phyloP scores from a whole-genome alignment of 2,113 vertebrate species.

The Piaya cayana region DNA sequence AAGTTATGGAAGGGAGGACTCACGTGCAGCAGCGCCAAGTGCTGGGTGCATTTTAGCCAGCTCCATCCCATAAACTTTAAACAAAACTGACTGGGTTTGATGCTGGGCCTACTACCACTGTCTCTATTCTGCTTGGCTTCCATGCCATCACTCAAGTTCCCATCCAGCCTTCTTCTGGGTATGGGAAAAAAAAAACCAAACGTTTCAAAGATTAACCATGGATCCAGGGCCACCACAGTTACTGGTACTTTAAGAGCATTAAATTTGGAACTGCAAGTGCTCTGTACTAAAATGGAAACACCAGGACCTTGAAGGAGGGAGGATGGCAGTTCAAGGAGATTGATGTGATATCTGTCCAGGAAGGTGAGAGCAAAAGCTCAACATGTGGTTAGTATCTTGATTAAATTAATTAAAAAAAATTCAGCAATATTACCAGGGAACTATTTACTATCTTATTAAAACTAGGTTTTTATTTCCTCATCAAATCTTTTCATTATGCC shows the following conservation, averaged over 20 bases:
- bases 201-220: not conserved
- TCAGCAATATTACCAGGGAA: conserved; percentile 37
- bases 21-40: not conserved
- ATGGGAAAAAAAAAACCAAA: not conserved
- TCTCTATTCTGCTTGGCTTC: not conserved
- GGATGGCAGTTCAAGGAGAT: not conserved
- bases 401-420: conserved; percentile 20
- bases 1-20: not conserved
- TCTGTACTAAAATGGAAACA: not conserved
- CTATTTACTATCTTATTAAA: conserved; percentile 65
- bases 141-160: not conserved
- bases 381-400: not conserved
- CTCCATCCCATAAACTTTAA: not conserved
- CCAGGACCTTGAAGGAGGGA: not conserved
- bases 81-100: not conserved
- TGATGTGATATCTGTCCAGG: not conserved
- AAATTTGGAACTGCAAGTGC: not conserved
- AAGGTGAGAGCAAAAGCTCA: not conserved
- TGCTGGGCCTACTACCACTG: not conserved
- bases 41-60: not conserved
- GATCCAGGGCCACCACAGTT: not conserved
- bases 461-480: conserved; percentile 55
- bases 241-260: rapidly evolving
- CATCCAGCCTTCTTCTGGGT: not conserved
- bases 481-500: conserved; percentile 69